Percentiles rank a stretch among this genome's conserved stretches.
Evolutionary conservation across 2,113 vertebrate genomes (phyloP).

Genomic region (Hydropotes inermis): DNA sequence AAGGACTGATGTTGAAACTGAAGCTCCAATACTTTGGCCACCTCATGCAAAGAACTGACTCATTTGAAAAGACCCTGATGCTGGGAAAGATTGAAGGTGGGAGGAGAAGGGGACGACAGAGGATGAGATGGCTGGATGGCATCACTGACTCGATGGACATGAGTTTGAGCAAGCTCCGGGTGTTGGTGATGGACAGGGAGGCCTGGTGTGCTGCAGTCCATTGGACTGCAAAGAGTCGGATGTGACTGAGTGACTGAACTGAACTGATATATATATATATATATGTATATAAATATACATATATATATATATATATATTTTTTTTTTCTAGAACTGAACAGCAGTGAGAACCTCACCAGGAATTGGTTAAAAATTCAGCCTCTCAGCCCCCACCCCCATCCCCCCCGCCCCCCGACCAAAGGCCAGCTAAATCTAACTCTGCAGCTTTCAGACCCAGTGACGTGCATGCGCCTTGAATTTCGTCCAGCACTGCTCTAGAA

Average conservation of each 20-base stretch:
- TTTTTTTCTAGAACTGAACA: not conserved
- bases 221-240: not conserved
- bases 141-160: not conserved
- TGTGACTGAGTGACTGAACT: not conserved
- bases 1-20: not conserved
- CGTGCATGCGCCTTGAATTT: no score
- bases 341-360: not conserved
- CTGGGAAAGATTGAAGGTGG: not conserved
- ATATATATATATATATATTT: not conserved
- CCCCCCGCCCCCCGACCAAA: not conserved
- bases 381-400: not conserved
- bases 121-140: not conserved
- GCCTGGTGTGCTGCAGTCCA: not conserved
- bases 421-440: not conserved
- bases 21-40: not conserved
- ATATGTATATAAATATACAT: no score
- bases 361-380: not conserved
- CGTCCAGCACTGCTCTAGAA: not conserved
- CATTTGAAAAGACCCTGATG: not conserved
- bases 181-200: not conserved
- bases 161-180: not conserved
- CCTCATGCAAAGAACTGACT: not conserved
- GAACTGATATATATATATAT: no score
- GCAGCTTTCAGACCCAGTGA: not conserved
- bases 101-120: not conserved